Conservation (phyloP, 2,113 vertebrate genomes). For the Anseranas semipalmata region DNA sequence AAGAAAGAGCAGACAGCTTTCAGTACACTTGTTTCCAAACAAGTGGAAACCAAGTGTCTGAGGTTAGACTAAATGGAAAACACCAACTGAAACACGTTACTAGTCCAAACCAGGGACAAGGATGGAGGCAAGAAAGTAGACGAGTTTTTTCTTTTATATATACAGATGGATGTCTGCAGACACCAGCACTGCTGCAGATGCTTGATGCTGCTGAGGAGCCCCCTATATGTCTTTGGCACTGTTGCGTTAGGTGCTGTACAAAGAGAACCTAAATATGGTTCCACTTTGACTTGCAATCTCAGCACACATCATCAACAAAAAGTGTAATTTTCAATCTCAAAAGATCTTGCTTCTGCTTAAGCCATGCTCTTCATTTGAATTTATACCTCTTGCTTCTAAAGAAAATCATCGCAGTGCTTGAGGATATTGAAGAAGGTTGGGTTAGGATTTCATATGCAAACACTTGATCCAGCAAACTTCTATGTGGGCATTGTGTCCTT, state of each 20-base stretch:
- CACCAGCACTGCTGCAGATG: not conserved
- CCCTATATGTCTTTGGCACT: not conserved
- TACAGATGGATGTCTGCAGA: not conserved
- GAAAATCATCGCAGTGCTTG: not conserved
- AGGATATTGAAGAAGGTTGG: not conserved
- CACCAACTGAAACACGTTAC: not conserved
- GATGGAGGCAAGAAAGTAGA: not conserved
- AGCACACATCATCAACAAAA: not conserved
- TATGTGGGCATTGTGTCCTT: not conserved
- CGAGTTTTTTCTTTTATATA: not conserved
- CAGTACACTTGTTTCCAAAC: constrained; percentile 14
- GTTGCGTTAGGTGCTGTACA: not conserved
- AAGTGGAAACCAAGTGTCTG: not conserved
- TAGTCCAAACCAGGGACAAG: not conserved
- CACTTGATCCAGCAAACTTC: not conserved
- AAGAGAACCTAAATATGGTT: not conserved
- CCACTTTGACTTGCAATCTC: not conserved
- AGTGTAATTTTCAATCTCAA: not conserved
- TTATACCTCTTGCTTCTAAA: not conserved
- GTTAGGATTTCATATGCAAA: not conserved
- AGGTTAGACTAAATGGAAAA: constrained; percentile 27
- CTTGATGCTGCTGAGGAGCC: not conserved
- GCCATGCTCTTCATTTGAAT: not conserved
- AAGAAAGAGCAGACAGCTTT: not conserved
- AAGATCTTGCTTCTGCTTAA: not conserved